Conservation (phyloP, 2,797 vertebrate species). For the Numenius phaeopus region DNA sequence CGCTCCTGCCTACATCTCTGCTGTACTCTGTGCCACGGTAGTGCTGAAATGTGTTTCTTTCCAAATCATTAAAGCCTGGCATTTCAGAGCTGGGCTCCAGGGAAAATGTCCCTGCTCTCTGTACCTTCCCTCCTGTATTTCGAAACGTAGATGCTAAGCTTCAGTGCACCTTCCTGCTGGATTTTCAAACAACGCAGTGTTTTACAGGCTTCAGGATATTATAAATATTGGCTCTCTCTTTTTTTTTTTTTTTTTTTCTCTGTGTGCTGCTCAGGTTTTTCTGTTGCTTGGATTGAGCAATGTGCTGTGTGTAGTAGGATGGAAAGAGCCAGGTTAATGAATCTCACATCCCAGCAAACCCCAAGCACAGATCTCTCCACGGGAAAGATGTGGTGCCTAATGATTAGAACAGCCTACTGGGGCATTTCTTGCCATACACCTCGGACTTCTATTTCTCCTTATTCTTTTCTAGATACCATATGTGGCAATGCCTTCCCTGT, state of each 20-base stretch:
- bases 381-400: background rate
- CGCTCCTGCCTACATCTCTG: background rate
- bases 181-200: conserved; percentile 30
- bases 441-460: background rate
- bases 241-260: background rate
- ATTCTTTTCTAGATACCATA: background rate
- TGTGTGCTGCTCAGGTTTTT: background rate
- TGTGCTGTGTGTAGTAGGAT: background rate
- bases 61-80: conserved; percentile 72
- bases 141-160: conserved; percentile 37
- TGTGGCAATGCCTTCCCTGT: background rate
- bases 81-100: conserved; percentile 61
- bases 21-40: background rate
- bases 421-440: background rate
- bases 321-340: background rate
- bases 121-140: conserved; percentile 31
- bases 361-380: background rate
- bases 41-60: conserved; percentile 76
- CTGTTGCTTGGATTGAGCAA: background rate
- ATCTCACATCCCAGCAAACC: background rate
- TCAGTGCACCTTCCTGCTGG: conserved; percentile 15
- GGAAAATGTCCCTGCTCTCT: conserved; percentile 31
- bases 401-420: background rate
- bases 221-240: background rate
- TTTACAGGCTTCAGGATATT: conserved; percentile 28